Percentiles rank a stretch among this genome's conserved stretches.
Evolutionary conservation across 2,888 invertebrate genomes (phyloP).

Genomic region (Ichneumoninae sp.): DNA sequence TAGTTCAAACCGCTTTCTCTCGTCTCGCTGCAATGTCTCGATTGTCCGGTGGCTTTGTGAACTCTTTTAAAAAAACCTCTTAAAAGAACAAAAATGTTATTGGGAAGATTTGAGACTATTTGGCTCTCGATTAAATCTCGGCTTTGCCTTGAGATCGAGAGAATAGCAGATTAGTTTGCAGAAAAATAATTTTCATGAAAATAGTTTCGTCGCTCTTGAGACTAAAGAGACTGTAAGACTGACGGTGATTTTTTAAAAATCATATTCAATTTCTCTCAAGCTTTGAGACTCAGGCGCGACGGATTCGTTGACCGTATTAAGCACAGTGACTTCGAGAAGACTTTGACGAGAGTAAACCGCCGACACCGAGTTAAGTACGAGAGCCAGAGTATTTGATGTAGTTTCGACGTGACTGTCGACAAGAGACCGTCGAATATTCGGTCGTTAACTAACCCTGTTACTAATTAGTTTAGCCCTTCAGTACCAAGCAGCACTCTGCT

Average conservation of each 20-base stretch:
- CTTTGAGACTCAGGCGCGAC: not conserved
- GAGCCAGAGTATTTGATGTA: conserved; percentile 29
- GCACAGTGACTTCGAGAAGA: conserved; percentile 50
- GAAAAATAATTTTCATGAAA: conserved; percentile 29
- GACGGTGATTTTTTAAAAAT: not conserved
- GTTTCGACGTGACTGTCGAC: not conserved
- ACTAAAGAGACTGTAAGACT: not conserved
- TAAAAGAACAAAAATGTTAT: conserved; percentile 20
- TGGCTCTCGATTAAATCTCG: conserved; percentile 28
- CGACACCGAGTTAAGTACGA: conserved; percentile 69
- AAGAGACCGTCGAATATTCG: conserved; percentile 11
- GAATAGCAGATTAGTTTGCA: conserved; percentile 13
- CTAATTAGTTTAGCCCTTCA: conserved; percentile 22
- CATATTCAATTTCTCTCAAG: not conserved
- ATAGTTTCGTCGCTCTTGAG: not conserved
- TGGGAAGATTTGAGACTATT: conserved; percentile 64
- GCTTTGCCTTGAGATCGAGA: conserved; percentile 16
- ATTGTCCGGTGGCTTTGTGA: conserved; percentile 2
- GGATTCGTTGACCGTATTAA: not conserved
- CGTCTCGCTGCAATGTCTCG: not conserved
- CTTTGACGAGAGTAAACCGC: conserved; percentile 59
- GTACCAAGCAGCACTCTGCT: conserved; percentile 27
- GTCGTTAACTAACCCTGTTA: conserved; percentile 15
- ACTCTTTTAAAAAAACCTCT: not conserved
- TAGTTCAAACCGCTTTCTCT: conserved; percentile 19